Evolutionary conservation across 1,140 invertebrate species (phyloP), one percentile per base, ranked within the genome.

Genomic region (Papilio xuthus): DNA sequence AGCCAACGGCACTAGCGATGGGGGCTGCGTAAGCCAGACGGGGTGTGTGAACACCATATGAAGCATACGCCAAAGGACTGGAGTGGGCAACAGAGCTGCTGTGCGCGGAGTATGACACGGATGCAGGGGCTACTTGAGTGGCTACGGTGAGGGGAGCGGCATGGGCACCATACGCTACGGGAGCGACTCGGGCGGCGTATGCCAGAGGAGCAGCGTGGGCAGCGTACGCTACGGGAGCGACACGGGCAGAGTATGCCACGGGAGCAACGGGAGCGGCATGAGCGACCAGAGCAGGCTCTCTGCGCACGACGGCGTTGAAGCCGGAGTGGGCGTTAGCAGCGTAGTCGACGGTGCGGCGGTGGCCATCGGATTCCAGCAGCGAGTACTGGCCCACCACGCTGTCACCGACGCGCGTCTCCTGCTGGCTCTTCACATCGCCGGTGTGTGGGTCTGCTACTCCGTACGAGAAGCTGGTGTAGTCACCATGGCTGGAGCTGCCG

Each of bases 301-400:
- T 94, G 78, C 91, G 92, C n/a, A 95, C 94, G 23, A 94, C 87
- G 47, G 94, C 94, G 80, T 94, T 94, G 85, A 94, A 94, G 41
- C 94, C 94, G 77, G 87, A 90, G 78, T 93, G 90, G 18, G 89
- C 88, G 81, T 93, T 85, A 70, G 94, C 91, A 23, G 92, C 88
- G 81, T 94, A 94, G 82, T 95, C 91, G 3, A 95, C 94, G 8
- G 89, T 91, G 44, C 94, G 87, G 80, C 92, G 91, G 69, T 91
- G 90, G 72, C 94, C 93, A 81, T 94, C 94, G 20, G 94, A 87
- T 77, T 94, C 94, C 42, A 94, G 79, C 10, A 94, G 85, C 15
- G 92, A 90, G 86, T 93, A 94, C 79, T 90, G 87, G 20, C 95
- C 95, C 60, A 94, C 92, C 20, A 96, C 95, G 50, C 94, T 85